Evolutionary conservation across 2,888 invertebrate species (phyloP).

Genomic region (Tetrapedia diversipes): DNA sequence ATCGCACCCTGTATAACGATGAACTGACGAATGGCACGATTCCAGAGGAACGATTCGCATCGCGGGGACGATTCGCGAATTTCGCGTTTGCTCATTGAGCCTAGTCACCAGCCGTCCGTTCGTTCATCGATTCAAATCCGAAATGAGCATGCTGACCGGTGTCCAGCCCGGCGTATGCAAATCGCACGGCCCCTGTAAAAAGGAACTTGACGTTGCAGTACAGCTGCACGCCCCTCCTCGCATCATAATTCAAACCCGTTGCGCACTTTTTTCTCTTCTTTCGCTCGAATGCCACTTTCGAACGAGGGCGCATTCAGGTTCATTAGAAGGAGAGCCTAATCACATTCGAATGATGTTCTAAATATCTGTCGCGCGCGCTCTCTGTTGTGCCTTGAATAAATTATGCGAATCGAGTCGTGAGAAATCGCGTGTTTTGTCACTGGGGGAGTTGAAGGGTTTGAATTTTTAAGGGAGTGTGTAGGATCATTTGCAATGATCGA

Average conservation of each 20-base stretch:
- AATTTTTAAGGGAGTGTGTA: no score
- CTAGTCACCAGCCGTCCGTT: slow-evolving; percentile 46
- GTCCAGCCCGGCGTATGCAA: slow-evolving; percentile 71
- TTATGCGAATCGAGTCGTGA: not conserved
- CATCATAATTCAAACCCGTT: slow-evolving; percentile 12
- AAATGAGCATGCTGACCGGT: slow-evolving; percentile 75
- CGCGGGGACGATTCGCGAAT: slow-evolving; percentile 46
- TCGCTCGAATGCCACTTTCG: not conserved
- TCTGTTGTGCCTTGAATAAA: not conserved
- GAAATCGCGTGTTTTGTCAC: no score
- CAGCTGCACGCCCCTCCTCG: slow-evolving; percentile 48
- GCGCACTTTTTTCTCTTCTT: not conserved
- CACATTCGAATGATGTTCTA: not conserved
- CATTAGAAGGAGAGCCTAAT: not conserved
- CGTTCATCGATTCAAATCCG: slow-evolving; percentile 68
- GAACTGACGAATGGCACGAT: slow-evolving; percentile 21
- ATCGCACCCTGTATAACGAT: not conserved
- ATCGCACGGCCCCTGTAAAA: slow-evolving; percentile 59
- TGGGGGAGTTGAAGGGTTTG: no score
- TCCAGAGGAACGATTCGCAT: slow-evolving; percentile 41
- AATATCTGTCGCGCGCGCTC: not conserved
- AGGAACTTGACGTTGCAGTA: slow-evolving; percentile 41
- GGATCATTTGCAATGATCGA: no score
- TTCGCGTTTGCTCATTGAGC: slow-evolving; percentile 59
- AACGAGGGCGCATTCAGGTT: not conserved